These are phyloP conservation scores for human (Homo sapiens) DNA, from an alignment of 2,113 vertebrate genomes.

Conservation along the genomic window GRCh38 chr4:24432501-24433000, in stretches of 20 bases:
- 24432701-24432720: background rate
- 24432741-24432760: background rate
- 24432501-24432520: background rate
- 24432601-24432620: background rate
- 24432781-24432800: background rate
- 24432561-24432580: background rate
- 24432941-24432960: slow-evolving; percentile 22
- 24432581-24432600: rapidly evolving
- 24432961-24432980: slow-evolving; percentile 53
- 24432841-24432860: no score
- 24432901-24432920: rapidly evolving
- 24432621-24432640: background rate
- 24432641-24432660: background rate
- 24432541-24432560: background rate
- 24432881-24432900: background rate
- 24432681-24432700: rapidly evolving
- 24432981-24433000: slow-evolving; percentile 60
- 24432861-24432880: background rate
- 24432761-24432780: background rate
- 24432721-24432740: background rate
- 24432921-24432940: background rate
- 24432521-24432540: background rate
- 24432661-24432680: background rate
- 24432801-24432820: background rate
- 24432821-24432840: background rate